phyloP scores from a whole-genome alignment of 2,797 vertebrate genomes.

The Cirrhinus mrigala region DNA sequence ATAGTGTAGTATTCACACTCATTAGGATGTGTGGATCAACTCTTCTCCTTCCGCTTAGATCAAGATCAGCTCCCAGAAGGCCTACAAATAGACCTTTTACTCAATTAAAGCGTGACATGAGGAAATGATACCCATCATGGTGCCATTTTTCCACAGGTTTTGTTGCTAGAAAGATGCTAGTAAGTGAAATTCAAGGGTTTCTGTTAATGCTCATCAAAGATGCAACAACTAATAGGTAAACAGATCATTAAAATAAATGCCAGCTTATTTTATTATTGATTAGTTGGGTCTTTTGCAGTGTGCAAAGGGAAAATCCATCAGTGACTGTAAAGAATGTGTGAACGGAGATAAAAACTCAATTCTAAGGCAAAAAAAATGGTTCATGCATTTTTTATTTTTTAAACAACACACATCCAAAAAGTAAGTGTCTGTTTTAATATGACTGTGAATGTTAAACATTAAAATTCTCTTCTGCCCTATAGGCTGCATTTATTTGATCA shows the following conservation, averaged over 20 bases:
- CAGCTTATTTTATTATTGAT: not conserved
- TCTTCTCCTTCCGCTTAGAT: not conserved
- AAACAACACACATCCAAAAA: not conserved
- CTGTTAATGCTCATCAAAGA: not conserved
- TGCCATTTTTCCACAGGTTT: not conserved
- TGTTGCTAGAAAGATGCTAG: not conserved
- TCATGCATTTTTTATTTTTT: not conserved
- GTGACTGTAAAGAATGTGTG: not conserved
- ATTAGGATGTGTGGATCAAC: slow-evolving; percentile 25
- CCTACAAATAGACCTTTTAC: not conserved
- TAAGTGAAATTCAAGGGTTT: not conserved
- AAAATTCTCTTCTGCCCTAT: not conserved
- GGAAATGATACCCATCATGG: not conserved
- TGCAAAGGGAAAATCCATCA: not conserved
- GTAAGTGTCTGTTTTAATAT: not conserved
- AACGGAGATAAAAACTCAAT: not conserved
- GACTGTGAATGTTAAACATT: not conserved
- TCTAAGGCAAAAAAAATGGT: not conserved
- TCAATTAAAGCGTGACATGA: not conserved
- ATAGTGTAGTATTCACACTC: slow-evolving; percentile 6
- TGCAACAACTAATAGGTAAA: not conserved
- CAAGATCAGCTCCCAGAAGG: not conserved
- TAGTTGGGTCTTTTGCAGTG: not conserved
- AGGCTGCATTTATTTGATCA: not conserved
- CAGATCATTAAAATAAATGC: not conserved